These are phyloP conservation scores for Stichopus horrens DNA, from an alignment of 53 echinoderm and acorn worm species.

Conservation along the genomic window DNA sequence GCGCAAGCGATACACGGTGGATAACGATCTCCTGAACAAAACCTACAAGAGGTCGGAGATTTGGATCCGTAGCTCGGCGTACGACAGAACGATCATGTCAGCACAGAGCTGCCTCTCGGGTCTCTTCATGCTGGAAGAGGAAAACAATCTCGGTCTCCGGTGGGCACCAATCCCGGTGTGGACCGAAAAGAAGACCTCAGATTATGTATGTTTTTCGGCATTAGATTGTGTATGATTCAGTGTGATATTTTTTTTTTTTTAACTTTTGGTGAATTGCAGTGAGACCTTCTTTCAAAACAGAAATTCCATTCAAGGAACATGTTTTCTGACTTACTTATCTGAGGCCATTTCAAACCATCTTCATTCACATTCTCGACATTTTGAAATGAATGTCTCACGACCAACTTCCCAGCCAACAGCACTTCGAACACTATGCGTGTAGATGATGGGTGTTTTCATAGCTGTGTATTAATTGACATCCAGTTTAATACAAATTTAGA, in stretches of 20 bases:
- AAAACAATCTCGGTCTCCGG: neutral
- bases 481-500: no score
- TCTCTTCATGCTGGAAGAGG: slow-evolving; percentile 59
- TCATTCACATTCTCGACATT: neutral
- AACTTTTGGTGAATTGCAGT: neutral
- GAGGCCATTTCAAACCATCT: no score
- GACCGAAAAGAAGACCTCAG: slow-evolving; percentile 51
- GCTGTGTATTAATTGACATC: no score
- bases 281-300: neutral
- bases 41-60: slow-evolving; percentile 67
- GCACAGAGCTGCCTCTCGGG: slow-evolving; percentile 81
- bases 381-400: no score
- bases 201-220: slow-evolving; percentile 60
- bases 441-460: no score
- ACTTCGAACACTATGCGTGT: no score
- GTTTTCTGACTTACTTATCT: neutral
- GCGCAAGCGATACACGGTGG: slow-evolving; percentile 49
- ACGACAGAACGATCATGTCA: slow-evolving; percentile 88
- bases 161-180: slow-evolving; percentile 92
- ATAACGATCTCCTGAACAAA: neutral
- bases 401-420: no score
- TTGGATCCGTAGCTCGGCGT: slow-evolving; percentile 69
- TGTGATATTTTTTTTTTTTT: neutral
- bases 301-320: neutral
- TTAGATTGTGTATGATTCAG: neutral